These are phyloP conservation scores for Choristoneura fumiferana DNA, from an alignment of 1,140 invertebrate genomes.

Conservation along the genomic window DNA sequence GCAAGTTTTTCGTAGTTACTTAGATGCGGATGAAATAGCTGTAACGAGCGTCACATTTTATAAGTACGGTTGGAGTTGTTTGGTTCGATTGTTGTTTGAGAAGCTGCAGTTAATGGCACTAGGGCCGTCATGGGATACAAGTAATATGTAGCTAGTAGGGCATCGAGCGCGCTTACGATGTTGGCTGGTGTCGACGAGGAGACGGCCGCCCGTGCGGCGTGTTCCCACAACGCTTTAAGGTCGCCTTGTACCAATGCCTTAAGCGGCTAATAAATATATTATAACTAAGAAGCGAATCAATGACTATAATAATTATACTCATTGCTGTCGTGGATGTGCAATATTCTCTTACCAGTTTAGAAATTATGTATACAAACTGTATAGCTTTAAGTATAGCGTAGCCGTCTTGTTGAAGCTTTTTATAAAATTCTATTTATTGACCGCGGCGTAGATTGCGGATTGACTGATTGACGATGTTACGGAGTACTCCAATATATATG, in stretches of 20 bases:
- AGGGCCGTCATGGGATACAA: not conserved
- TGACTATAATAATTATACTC: slow-evolving; percentile 29
- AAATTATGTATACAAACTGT: slow-evolving; percentile 73
- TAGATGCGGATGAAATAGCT: not conserved
- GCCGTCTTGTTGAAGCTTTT: slow-evolving; percentile 76
- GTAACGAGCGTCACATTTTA: not conserved
- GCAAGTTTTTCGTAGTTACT: not conserved
- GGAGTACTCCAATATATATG: slow-evolving; percentile 70
- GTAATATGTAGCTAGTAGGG: too few relatives aligned
- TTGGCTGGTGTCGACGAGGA: not conserved
- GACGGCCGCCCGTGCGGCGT: not conserved
- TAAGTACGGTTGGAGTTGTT: not conserved
- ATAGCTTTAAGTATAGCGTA: slow-evolving; percentile 74
- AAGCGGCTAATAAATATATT: slow-evolving; percentile 36
- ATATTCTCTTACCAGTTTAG: slow-evolving; percentile 74
- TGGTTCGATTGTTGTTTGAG: not conserved
- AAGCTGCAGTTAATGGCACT: not conserved
- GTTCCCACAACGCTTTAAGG: slow-evolving; percentile 36
- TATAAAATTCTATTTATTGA: slow-evolving; percentile 75
- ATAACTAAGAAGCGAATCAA: slow-evolving; percentile 23
- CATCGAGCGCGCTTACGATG: too few relatives aligned
- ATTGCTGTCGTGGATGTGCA: slow-evolving; percentile 54
- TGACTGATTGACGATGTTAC: slow-evolving; percentile 71
- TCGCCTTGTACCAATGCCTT: slow-evolving; percentile 62
- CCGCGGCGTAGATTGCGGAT: slow-evolving; percentile 66